phyloP scores from a whole-genome alignment of 2,888 invertebrate genomes.

The Nemotelus pantherinus region DNA sequence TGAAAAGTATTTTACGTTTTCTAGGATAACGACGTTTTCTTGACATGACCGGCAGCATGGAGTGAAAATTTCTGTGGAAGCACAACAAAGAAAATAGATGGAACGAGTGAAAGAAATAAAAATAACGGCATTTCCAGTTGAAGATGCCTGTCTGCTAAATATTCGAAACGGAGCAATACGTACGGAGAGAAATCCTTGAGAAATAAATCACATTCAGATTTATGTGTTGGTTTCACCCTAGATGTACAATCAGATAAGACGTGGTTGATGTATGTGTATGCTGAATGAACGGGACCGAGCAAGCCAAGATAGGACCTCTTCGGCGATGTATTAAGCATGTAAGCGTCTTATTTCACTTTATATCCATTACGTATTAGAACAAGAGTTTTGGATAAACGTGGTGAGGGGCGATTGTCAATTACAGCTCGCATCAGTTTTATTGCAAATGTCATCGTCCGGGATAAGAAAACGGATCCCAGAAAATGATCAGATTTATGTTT shows the following conservation, averaged over 20 bases:
- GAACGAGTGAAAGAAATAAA: constrained; percentile 9
- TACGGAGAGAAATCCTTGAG: constrained; percentile 45
- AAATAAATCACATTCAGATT: constrained; percentile 54
- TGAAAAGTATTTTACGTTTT: constrained; percentile 21
- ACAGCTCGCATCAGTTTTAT: too few relatives aligned
- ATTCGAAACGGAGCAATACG: constrained; percentile 8
- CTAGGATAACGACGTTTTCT: constrained; percentile 26
- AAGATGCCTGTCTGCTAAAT: constrained; percentile 3
- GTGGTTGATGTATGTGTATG: constrained; percentile 30
- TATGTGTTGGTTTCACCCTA: constrained; percentile 52
- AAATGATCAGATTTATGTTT: too few relatives aligned
- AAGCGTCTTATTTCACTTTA: constrained; percentile 11
- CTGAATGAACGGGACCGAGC: neutral
- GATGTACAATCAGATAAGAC: constrained; percentile 30
- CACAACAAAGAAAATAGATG: neutral
- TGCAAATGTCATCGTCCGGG: too few relatives aligned
- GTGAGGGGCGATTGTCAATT: too few relatives aligned
- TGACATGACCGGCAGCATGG: constrained; percentile 5
- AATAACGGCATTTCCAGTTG: neutral
- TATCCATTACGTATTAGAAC: neutral
- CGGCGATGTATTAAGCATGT: neutral
- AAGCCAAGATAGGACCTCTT: neutral
- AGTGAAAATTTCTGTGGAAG: neutral
- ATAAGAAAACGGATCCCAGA: too few relatives aligned
- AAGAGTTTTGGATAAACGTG: too few relatives aligned